These are phyloP conservation scores for Muntiacus reevesi DNA, from an alignment of 2,113 vertebrate species.

Conservation along the genomic window DNA sequence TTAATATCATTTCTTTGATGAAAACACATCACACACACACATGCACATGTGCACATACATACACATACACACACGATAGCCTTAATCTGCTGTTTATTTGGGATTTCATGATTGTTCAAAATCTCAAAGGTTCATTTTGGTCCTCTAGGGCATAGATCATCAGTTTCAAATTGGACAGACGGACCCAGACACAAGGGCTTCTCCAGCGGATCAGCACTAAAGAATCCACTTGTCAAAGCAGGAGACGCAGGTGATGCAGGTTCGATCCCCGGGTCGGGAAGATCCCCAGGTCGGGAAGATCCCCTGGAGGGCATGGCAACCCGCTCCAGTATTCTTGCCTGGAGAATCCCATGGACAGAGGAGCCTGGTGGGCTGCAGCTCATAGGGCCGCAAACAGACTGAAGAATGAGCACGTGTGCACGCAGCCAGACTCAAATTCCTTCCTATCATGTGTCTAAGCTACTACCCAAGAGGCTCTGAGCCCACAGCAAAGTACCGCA, in stretches of 20 bases:
- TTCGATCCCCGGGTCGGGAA: neutral
- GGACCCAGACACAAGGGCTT: neutral
- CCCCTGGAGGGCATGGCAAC: neutral
- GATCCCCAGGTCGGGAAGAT: neutral
- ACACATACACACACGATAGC: fast-evolving
- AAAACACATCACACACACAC: neutral
- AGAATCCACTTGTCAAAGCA: neutral
- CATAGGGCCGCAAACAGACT: neutral
- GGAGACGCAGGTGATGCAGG: neutral
- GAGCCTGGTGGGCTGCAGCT: neutral
- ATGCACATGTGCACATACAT: fast-evolving
- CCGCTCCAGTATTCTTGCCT: neutral
- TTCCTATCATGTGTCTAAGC: neutral
- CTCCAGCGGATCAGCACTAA: neutral
- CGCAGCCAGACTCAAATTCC: neutral
- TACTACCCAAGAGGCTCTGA: neutral
- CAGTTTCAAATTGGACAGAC: neutral
- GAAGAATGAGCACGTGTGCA: neutral
- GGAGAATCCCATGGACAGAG: neutral
- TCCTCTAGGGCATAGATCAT: neutral
- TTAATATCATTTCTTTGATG: no score
- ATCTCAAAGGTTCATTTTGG: neutral
- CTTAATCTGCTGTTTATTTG: neutral
- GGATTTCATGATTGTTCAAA: neutral
- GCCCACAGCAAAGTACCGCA: fast-evolving